phyloP scores from a whole-genome alignment of 2,888 invertebrate genomes.

The Plebejus argus region DNA sequence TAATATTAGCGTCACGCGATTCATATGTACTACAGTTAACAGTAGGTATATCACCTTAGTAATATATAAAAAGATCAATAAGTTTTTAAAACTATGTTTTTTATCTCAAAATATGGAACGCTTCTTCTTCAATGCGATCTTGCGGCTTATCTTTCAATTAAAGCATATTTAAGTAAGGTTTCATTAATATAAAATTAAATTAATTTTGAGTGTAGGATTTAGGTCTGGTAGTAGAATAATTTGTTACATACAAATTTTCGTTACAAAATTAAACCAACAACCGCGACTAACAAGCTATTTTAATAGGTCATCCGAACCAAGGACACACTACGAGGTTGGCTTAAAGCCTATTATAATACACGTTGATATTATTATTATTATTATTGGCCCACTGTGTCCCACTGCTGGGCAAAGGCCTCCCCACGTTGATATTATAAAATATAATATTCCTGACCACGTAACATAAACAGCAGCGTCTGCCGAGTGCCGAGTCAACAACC shows the following conservation, averaged over 20 bases:
- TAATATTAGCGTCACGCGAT: constrained; percentile 2
- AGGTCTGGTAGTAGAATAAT: background rate
- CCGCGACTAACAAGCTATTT: background rate
- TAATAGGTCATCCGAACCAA: background rate
- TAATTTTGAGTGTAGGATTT: no score
- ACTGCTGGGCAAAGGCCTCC: no score
- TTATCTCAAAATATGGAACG: background rate
- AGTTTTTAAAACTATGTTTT: background rate
- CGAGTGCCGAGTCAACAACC: constrained; percentile 1
- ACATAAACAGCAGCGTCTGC: background rate
- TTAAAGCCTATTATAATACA: background rate
- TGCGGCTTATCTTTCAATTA: no score
- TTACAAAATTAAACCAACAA: background rate
- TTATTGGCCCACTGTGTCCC: no score
- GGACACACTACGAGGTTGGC: background rate
- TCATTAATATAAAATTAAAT: no score
- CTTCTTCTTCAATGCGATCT: background rate
- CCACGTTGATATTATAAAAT: no score
- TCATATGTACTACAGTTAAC: background rate
- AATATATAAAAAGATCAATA: background rate
- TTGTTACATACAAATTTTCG: background rate
- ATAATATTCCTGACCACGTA: background rate
- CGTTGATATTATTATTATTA: no score
- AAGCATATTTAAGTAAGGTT: no score
- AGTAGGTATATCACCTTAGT: background rate